A percentile compares a stretch with the other conserved stretches of the same genome.
These are phyloP conservation scores for Anthonomus grandis DNA, from an alignment of 1,140 invertebrate species.

Conservation along the genomic window DNA sequence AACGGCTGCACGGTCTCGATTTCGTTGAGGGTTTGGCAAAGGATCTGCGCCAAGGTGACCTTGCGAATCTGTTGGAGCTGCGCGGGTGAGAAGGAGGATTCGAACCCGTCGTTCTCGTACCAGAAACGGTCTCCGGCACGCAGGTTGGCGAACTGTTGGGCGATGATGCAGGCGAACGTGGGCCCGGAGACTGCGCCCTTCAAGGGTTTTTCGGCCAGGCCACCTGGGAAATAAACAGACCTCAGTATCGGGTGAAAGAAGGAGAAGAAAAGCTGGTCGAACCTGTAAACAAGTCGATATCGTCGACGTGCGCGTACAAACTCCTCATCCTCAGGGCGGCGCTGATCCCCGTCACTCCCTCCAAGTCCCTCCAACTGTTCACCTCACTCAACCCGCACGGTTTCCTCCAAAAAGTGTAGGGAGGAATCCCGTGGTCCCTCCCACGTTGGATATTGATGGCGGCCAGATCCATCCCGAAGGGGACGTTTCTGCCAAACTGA, in stretches of 20 bases:
- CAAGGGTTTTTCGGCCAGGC: conserved; percentile 77
- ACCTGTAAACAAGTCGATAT: conserved; percentile 90
- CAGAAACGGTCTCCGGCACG: conserved; percentile 91
- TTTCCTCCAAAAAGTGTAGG: conserved; percentile 78
- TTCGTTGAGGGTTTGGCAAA: conserved; percentile 79
- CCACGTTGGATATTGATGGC: conserved; percentile 86
- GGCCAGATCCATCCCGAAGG: conserved; percentile 84
- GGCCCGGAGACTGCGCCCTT: conserved; percentile 86
- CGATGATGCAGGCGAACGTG: conserved; percentile 94
- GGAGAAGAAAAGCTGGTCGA: too few species aligned
- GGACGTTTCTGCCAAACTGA: conserved; percentile 61
- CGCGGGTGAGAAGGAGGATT: conserved; percentile 72
- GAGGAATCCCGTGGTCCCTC: conserved; percentile 86
- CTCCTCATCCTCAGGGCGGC: conserved; percentile 60
- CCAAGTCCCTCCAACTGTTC: conserved; percentile 71
- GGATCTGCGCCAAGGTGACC: conserved; percentile 73
- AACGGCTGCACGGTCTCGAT: conserved; percentile 71
- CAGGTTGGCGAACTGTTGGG: conserved; percentile 85
- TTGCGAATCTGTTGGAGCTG: conserved; percentile 84
- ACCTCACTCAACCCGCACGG: conserved; percentile 74
- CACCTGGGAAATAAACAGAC: too few species aligned
- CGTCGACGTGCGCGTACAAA: conserved; percentile 71
- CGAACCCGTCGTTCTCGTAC: conserved; percentile 77
- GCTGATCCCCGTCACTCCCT: conserved; percentile 65
- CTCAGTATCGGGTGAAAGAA: too few species aligned